phyloP scores from a whole-genome alignment of 2,888 invertebrate genomes.

The Ophonus ardosiacus region DNA sequence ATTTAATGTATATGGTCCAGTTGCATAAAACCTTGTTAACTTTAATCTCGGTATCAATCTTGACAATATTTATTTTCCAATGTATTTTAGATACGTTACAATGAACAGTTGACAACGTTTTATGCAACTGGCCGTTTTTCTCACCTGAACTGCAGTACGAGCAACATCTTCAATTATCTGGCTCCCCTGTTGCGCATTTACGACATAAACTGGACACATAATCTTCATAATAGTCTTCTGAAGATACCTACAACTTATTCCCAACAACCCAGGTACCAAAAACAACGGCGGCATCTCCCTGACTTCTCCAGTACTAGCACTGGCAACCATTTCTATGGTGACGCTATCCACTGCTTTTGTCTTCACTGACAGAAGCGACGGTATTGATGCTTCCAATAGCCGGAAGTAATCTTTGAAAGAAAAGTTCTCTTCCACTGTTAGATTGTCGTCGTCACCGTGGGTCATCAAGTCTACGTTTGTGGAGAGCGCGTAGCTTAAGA shows the following conservation, averaged over 20 bases:
- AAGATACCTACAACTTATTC: conserved; percentile 64
- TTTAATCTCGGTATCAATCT: too few relatives aligned
- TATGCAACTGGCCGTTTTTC: too few relatives aligned
- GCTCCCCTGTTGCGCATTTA: background rate
- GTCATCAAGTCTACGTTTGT: background rate
- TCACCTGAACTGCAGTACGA: background rate
- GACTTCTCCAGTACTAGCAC: conserved; percentile 71
- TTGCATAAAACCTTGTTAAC: too few relatives aligned
- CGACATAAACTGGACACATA: conserved; percentile 10
- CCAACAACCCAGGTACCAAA: conserved; percentile 73
- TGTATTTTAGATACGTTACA: too few relatives aligned
- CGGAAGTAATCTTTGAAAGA: conserved; percentile 27
- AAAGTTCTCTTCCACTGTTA: conserved; percentile 14
- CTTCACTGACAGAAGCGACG: background rate
- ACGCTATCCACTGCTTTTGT: background rate
- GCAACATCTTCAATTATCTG: background rate
- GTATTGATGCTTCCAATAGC: background rate
- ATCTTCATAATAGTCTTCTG: background rate
- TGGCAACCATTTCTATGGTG: background rate
- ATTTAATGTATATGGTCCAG: too few relatives aligned
- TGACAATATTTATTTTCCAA: too few relatives aligned
- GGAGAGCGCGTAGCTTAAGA: background rate
- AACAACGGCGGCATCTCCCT: conserved; percentile 74
- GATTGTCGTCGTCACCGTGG: background rate
- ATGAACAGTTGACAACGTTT: too few relatives aligned